Base-by-base conservation (phyloP, 2,888 invertebrate genomes). In the Sphaerophoria rueppellii region DNA sequence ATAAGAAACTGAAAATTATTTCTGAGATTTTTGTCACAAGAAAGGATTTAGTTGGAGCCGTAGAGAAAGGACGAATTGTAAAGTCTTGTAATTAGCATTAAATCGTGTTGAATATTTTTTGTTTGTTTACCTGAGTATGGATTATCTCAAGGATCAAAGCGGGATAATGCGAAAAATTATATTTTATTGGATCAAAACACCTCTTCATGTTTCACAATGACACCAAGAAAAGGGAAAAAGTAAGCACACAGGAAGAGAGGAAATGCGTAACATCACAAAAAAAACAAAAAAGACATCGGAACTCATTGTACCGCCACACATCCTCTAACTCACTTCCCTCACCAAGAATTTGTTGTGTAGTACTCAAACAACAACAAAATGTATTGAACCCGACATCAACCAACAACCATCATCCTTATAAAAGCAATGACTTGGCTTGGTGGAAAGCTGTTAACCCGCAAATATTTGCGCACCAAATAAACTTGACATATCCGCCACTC, bases 401-500 rank as follows among this genome's bases (percentile, higher is more conserved):
- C 54, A 40, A 11, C 57, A 57, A 3, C 58, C 43, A 75, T 67
- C 63, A 70, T 70, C 67, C 67, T 46, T 65, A 34, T 78, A 70
- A 58, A 54, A 34, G 0, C 4, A 4, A 2, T 4, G 0, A n/a
- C 4, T 12, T 1, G 0, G 4, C 4, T 32, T 35, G 7, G 35
- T 57, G 4, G 58, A 61, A 75, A 75, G 74, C 71, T 75, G 83
- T 75, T 83, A 79, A 83, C 83, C 75, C 74, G 79, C 83, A 83
- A 83, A 83, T 83, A 83, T 83, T 83, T 83, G 79, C 83, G 50
- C 83, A 83, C 71, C 83, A 83, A 83, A 83, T 79, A 83, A 79
- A 83, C 74, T 79, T 71, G 75, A 83, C 83, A 83, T 60, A 83
- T 63, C 69, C 54, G 69, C 54, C 54, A 69, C 63, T 63, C 40